Evolutionary conservation across 2,888 invertebrate genomes (phyloP).

Genomic region (Deladenus siricidicola): DNA sequence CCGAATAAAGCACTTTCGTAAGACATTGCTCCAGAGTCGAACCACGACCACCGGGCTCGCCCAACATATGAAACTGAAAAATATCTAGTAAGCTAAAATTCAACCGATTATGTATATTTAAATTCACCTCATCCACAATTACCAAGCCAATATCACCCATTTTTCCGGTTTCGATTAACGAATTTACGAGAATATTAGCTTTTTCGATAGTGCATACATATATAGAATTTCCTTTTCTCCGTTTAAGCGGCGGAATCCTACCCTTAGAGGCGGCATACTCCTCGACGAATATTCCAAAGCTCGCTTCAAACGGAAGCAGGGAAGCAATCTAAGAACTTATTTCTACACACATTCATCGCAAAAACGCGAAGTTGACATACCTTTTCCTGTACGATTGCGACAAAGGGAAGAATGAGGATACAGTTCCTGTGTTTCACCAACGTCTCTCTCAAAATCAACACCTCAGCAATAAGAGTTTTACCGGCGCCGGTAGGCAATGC

Average conservation of each 20-base stretch:
- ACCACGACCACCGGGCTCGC: constrained; percentile 74
- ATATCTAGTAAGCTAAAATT: not conserved
- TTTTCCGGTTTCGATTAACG: constrained; percentile 69
- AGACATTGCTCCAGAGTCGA: constrained; percentile 74
- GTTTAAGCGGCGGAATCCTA: constrained; percentile 70
- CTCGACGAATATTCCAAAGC: constrained; percentile 78
- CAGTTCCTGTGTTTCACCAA: constrained; percentile 73
- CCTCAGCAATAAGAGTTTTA: constrained; percentile 90
- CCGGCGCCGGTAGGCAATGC: constrained; percentile 92
- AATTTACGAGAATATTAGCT: constrained; percentile 70
- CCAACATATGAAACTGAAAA: constrained; percentile 67
- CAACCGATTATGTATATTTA: not conserved
- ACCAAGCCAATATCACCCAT: constrained; percentile 71
- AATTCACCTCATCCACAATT: constrained; percentile 70
- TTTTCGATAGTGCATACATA: constrained; percentile 93
- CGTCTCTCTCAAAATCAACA: constrained; percentile 78
- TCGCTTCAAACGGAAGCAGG: constrained; percentile 76
- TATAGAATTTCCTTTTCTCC: constrained; percentile 67
- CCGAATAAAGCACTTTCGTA: constrained; percentile 66
- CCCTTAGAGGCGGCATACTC: constrained; percentile 91
- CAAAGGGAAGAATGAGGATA: constrained; percentile 82
- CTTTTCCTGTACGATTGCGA: constrained; percentile 94
- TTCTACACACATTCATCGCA: not conserved
- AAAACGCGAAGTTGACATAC: too few relatives aligned
- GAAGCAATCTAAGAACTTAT: constrained; percentile 65